A percentile compares a stretch with the other conserved stretches of the same genome.
phyloP scores from a whole-genome alignment of 1,140 invertebrate species.

The Thaumetopoea pityocampa region DNA sequence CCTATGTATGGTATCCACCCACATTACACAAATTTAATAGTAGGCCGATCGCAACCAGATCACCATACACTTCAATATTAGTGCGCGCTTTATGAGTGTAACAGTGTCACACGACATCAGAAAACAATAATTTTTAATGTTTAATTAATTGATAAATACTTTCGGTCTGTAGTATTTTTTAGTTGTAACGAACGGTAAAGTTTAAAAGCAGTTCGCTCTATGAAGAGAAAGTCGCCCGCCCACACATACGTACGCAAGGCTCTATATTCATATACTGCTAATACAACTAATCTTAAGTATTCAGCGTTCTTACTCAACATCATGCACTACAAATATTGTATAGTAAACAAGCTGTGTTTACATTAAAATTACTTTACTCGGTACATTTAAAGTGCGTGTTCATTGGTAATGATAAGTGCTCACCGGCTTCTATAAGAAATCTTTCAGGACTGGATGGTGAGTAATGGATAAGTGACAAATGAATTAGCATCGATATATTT shows the following conservation, averaged over 20 bases:
- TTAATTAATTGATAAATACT: too few species aligned
- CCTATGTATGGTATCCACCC: too few species aligned
- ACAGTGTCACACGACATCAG: too few species aligned
- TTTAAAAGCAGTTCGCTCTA: constrained; percentile 3
- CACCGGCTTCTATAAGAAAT: not conserved
- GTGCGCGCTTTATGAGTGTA: too few species aligned
- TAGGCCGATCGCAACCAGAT: too few species aligned
- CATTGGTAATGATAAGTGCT: constrained; percentile 5
- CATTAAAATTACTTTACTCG: too few species aligned
- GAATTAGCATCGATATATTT: constrained; percentile 1
- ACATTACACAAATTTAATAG: too few species aligned
- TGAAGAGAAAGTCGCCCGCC: constrained; percentile 65
- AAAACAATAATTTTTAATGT: too few species aligned
- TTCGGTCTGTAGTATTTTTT: too few species aligned
- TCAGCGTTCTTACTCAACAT: constrained; percentile 1
- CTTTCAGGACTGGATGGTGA: not conserved
- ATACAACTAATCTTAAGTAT: constrained; percentile 13
- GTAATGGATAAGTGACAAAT: constrained; percentile 2
- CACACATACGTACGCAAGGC: constrained; percentile 41
- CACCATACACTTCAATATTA: too few species aligned
- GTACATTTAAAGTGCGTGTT: constrained; percentile 10
- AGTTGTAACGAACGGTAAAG: not conserved
- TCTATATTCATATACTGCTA: constrained; percentile 22
- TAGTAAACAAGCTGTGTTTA: not conserved
- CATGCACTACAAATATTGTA: constrained; percentile 7